Base-by-base conservation (phyloP, 2,113 vertebrate species). In the Grammomys dolichurus region DNA sequence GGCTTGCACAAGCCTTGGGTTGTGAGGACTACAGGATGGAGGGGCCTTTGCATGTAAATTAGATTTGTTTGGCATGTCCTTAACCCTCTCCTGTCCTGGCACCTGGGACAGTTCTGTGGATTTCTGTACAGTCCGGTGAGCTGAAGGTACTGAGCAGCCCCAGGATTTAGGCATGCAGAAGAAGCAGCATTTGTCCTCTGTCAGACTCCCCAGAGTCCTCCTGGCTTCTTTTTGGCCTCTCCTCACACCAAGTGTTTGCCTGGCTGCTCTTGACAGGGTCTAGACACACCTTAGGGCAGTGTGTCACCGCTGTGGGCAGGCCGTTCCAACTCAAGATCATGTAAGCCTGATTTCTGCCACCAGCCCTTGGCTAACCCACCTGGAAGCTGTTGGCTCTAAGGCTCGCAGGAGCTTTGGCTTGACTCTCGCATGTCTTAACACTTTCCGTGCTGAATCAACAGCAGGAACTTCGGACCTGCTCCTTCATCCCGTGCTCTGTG, bases 11-110 rank as follows among this genome's bases (percentile, higher is more conserved):
- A 80, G 81, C 67, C 94, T 78, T 10, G 73, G 40, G 46, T 48
- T 80, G 56, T 92, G n/a, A 17, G 72, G 88, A 82, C 17, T 65
- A 69, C 65, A 72, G 90, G 87, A 75, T 9, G 36, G 12, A 72
- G 85, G 94, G 67, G 75, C 82, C 84, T 11, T 43, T 90, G 54
- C 43, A 87, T n/a, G 84, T 87, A 97, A 96, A 97, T 80, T 65
- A 96, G 40, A 69, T 93, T 89, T 89, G 51, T 11, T 93, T 33
- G 1, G 24, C 7, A 7, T 40, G 40, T 89, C 14, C 70, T 96
- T 87, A 80, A 19, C 97, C 96, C 95, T 96, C 67, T 75, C n/a
- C 2, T 93, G 51, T 77, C 70, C 1, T 0, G 69, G 24, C 16
- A 3, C 26, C 60, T 58, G 0, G 16, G n/a, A 14, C 77, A 2